Evolutionary conservation across 2,113 vertebrate species (phyloP), one percentile per base, ranked within the genome.

Genomic region (Thryonomys swinderianus): DNA sequence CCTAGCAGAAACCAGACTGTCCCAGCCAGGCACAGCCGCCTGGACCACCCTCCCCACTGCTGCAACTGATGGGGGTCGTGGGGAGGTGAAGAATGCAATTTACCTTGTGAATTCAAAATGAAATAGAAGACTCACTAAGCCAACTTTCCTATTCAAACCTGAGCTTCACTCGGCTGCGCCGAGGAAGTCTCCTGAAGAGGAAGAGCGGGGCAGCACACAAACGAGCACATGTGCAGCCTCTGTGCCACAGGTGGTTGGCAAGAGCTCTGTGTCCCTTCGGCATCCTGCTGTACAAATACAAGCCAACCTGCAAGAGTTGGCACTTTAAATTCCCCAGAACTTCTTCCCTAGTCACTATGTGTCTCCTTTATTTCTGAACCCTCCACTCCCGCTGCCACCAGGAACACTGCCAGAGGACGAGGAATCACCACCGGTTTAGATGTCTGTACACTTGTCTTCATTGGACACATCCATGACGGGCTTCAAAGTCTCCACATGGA

Each of bases 201-300:
- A 6, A 11, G n/a, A 40, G 30, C 11, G 16, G 1, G 20, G 42
- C 6, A 18, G 53, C 34, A 11, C 12, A 57, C n/a, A 34, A 32
- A 30, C 0, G 27, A 37, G 30, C 0, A 1, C 3, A 21, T 51
- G 23, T 37, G 27, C 13, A 18, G 45, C 21, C 3, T 66, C 42
- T 45, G 16, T 14, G 17, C 48, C 11, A 16, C 5, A 86, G 53
- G 12, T 71, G 30, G 55, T 88, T 96, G 92, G 64, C 16, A 8
- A 20, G 12, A 78, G 62, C 59, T 4, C 16, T 2, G n/a, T 73
- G 62, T 34, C 48, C 80, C 81, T 42, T 17, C 48, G 34, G 3
- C 10, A 30, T 80, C 20, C 62, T 53, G 40, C 20, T 9, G 1
- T 9, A 20, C 69, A 66, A 40, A 66, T 21, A 55, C 30, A 62